Evolutionary conservation across 2,888 invertebrate genomes (phyloP).

Genomic region (Drosophila mayaguana): DNA sequence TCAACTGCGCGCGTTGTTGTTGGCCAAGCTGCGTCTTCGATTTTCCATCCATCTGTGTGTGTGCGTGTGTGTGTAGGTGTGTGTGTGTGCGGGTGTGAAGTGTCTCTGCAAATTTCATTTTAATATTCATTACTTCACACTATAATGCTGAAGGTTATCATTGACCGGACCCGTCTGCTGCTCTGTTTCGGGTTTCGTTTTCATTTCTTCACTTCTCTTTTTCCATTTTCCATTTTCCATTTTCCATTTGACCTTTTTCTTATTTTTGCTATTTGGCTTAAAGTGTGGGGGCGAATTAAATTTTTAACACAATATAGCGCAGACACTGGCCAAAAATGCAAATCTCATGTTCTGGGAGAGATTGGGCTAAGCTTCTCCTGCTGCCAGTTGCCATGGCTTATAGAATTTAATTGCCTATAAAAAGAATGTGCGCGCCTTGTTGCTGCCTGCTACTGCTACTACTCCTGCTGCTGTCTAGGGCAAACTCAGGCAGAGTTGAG

Average conservation of each 20-base stretch:
- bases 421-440: constrained; percentile 73
- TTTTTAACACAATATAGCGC: constrained; percentile 32
- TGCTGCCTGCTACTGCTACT: constrained; percentile 3
- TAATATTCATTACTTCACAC: constrained; percentile 78
- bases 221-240: constrained; percentile 30
- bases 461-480: background rate
- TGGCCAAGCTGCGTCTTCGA: constrained; percentile 35
- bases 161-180: constrained; percentile 40
- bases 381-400: constrained; percentile 70
- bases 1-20: constrained; percentile 54
- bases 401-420: constrained; percentile 84
- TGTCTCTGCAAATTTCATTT: constrained; percentile 65
- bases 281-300: constrained; percentile 14
- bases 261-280: background rate
- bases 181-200: constrained; percentile 20
- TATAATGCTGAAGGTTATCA: constrained; percentile 58
- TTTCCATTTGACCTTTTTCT: constrained; percentile 45
- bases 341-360: constrained; percentile 36
- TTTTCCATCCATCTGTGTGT: constrained; percentile 23
- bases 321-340: constrained; percentile 40
- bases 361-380: constrained; percentile 40
- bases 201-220: constrained; percentile 12
- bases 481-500: constrained; percentile 26
- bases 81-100: constrained; percentile 23
- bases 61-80: constrained; percentile 7